These are phyloP conservation scores for Oreochromis spilurus DNA, from an alignment of 2,113 vertebrate genomes.

Conservation along the genomic window DNA sequence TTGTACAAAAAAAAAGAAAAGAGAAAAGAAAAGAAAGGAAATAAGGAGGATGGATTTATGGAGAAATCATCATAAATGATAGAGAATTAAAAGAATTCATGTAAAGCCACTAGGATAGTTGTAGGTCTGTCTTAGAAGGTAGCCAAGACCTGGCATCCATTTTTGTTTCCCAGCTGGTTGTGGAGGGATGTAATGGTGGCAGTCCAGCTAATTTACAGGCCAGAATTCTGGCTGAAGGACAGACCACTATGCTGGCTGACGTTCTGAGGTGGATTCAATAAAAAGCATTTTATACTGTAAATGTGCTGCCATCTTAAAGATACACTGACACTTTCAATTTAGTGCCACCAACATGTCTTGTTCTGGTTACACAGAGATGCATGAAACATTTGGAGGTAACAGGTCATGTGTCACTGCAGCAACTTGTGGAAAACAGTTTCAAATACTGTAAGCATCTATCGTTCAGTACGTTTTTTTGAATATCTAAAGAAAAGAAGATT, in stretches of 20 bases:
- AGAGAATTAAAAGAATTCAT: neutral
- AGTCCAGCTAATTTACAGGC: conserved; percentile 44
- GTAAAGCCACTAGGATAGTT: neutral
- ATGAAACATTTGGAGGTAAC: neutral
- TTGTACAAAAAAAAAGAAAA: neutral
- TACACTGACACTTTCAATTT: neutral
- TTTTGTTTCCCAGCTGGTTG: conserved; percentile 29
- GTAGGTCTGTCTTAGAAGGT: neutral
- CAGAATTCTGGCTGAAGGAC: conserved; percentile 15
- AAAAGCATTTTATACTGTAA: neutral
- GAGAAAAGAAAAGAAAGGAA: neutral
- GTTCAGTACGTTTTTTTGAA: neutral
- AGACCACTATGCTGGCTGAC: neutral
- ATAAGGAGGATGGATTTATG: neutral
- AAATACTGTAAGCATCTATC: accelerated
- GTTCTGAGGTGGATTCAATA: conserved; percentile 4
- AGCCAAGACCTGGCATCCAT: conserved; percentile 30
- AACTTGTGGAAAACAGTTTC: neutral
- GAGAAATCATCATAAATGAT: neutral
- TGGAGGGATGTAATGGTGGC: neutral
- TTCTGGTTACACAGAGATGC: neutral
- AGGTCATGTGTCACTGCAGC: neutral
- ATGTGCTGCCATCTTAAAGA: neutral
- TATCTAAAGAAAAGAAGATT: neutral
- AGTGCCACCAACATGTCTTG: neutral